phyloP scores from a whole-genome alignment of 1,140 invertebrate genomes.

The Lithobius niger region DNA sequence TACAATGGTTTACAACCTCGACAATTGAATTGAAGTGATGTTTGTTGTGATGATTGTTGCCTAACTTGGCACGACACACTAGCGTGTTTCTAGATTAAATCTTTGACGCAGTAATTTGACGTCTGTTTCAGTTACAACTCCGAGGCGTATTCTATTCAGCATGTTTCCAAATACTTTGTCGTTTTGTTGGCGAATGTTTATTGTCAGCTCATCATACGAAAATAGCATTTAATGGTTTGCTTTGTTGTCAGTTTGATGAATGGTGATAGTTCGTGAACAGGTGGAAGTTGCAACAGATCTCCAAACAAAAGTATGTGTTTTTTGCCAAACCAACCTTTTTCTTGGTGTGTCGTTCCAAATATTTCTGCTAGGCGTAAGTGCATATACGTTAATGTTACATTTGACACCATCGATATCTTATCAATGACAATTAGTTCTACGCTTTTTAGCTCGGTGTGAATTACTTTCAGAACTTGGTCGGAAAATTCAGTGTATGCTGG shows the following conservation, averaged over 20 bases:
- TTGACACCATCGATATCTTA: slow-evolving; percentile 6
- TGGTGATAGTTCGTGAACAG: background rate
- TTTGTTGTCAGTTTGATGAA: background rate
- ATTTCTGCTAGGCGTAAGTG: slow-evolving; percentile 2
- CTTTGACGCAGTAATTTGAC: background rate
- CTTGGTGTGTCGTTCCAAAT: slow-evolving; percentile 2
- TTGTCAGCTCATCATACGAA: slow-evolving; percentile 7
- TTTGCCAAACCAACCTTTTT: background rate
- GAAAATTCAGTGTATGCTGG: slow-evolving; percentile 2
- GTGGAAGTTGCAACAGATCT: background rate
- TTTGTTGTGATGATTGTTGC: too few species aligned
- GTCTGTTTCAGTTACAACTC: background rate
- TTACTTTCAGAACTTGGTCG: slow-evolving; percentile 4
- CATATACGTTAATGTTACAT: background rate
- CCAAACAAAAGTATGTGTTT: slow-evolving; percentile 1
- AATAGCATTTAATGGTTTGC: background rate
- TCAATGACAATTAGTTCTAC: slow-evolving; percentile 8
- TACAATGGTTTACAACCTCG: too few species aligned
- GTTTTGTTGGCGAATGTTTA: slow-evolving; percentile 1
- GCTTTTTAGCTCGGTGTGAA: slow-evolving; percentile 5
- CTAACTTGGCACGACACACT: too few species aligned
- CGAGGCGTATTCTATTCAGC: too few species aligned
- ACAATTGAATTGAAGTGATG: too few species aligned
- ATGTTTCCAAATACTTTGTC: background rate
- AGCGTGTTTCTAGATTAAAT: too few species aligned